Conservation (phyloP, 2,113 vertebrate species). For the Galbula dea region DNA sequence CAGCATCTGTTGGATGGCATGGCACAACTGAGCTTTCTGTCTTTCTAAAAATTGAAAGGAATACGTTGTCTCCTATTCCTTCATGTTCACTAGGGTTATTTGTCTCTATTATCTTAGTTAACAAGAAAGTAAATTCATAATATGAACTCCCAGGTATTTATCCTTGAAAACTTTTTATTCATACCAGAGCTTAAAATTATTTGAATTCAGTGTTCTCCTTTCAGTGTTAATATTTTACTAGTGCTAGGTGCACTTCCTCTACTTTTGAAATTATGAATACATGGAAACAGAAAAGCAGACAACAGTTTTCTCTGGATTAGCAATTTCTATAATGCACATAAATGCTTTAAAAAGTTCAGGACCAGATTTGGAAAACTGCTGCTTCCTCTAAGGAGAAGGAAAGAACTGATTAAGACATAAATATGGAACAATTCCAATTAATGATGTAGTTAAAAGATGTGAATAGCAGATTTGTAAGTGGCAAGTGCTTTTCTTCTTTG, state of each 20-base stretch:
- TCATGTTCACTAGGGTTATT: slow-evolving; percentile 19
- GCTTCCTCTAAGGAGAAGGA: background rate
- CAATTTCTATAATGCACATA: background rate
- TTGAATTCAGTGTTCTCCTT: background rate
- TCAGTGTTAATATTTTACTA: slow-evolving; percentile 1
- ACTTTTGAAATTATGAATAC: background rate
- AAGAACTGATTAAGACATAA: background rate
- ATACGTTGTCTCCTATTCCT: background rate
- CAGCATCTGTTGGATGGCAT: background rate
- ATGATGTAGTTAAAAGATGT: background rate
- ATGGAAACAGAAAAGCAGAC: background rate
- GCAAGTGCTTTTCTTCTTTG: background rate
- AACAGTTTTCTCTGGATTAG: slow-evolving; percentile 4
- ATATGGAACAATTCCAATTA: slow-evolving; percentile 1
- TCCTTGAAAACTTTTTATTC: slow-evolving; percentile 26
- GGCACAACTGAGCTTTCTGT: background rate
- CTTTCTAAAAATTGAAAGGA: background rate
- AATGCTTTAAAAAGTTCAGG: background rate
- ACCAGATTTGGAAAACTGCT: background rate
- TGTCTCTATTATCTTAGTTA: background rate
- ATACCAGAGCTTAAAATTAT: background rate
- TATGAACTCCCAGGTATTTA: background rate
- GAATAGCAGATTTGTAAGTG: background rate
- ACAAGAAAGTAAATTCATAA: background rate
- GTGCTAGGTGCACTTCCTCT: background rate